Evolutionary conservation across 2,888 invertebrate genomes (phyloP).

Genomic region (Pammene aurita): DNA sequence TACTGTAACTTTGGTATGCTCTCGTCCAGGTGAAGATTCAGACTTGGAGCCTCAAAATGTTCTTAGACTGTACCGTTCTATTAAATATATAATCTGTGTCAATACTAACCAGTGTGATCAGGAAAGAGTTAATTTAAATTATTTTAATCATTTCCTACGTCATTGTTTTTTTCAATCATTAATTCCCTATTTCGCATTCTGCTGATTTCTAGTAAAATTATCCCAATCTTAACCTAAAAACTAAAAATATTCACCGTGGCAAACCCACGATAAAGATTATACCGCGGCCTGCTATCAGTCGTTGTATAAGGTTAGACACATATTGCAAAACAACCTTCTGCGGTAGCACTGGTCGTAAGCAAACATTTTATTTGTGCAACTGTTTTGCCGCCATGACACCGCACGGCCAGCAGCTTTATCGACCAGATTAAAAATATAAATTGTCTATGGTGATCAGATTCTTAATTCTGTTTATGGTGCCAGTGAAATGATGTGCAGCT

Average conservation of each 20-base stretch:
- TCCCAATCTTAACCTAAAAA: not conserved
- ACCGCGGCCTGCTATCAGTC: constrained; percentile 37
- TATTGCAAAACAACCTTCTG: constrained; percentile 41
- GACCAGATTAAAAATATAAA: constrained; percentile 23
- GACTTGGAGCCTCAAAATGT: no score
- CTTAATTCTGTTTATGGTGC: not conserved
- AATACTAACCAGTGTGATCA: not conserved
- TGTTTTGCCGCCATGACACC: constrained; percentile 34
- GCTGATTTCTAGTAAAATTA: not conserved
- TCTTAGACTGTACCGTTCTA: no score
- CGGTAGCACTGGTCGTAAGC: constrained; percentile 38
- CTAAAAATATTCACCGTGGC: not conserved
- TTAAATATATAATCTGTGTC: no score
- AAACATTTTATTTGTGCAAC: constrained; percentile 39
- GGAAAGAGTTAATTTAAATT: constrained; percentile 5
- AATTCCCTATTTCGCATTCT: not conserved
- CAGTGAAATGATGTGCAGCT: no score
- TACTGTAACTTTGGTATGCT: no score
- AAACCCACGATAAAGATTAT: constrained; percentile 10
- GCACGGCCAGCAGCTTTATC: constrained; percentile 9
- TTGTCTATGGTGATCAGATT: constrained; percentile 3
- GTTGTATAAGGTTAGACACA: constrained; percentile 37
- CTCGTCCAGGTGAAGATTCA: no score
- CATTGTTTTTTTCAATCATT: not conserved
- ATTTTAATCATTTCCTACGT: no score